Base-by-base conservation (phyloP, 1,140 invertebrate genomes). In the Bombus superbus region DNA sequence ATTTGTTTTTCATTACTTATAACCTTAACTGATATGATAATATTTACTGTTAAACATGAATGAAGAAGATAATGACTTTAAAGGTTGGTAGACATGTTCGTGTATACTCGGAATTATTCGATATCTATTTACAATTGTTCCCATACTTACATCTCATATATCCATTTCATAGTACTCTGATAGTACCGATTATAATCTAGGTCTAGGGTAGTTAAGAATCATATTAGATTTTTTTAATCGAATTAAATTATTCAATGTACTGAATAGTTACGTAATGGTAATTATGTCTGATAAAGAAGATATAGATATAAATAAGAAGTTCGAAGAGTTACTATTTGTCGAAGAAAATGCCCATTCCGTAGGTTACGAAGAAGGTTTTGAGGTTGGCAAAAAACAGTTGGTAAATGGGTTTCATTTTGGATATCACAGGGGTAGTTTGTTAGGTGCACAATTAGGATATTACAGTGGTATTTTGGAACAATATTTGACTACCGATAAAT, bases 391-490 rank as follows among this genome's bases (percentile, higher is more conserved):
- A 87, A 89, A 89, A 64, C 91, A 93, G 79, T 81, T 90, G 8
- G 68, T 93, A 18, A 91, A 94, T 81, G 94, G 94, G 62, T 95
- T 93, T 85, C 95, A 95, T 89, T 77, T 95, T 18, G 95, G 95
- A 8, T 95, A 94, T 81, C 95, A 95, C 44, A 93, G 90, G 90
- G 94, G 92, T 0, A 93, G 93, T 90, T 77, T 91, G 69, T 69
- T 95, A 18, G 93, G 92, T n/a, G 93, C 94, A 44, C 92, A 93
- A 47, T 89, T 95, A 68, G 95, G 95, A 79, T 95, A 94, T 88
- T 95, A 94, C 57, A 89, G 87, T 77, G 94, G 94, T 47, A 83
- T 94, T 11, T 84, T 95, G 11, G 89, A 94, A 28, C 85, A 92
- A 44, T 93, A 91, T 81, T 76, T 92, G 8, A 78, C 68, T 22